A percentile compares a stretch with the other conserved stretches of the same genome.
Conservation (phyloP, 2,797 vertebrate species). For the Vespertilio murinus region DNA sequence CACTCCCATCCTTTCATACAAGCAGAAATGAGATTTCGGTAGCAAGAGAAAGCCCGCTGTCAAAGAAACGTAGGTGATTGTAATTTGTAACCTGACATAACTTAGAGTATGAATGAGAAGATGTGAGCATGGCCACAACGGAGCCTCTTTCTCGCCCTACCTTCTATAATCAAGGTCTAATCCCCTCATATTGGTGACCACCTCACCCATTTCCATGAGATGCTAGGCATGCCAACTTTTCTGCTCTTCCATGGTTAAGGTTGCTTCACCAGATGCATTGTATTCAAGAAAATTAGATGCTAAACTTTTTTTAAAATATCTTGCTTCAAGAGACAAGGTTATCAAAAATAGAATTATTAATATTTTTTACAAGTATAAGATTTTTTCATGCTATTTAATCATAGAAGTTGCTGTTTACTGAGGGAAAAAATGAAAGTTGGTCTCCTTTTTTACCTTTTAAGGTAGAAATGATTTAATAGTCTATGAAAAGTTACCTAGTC, state of each 20-base stretch:
- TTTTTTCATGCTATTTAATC: not conserved
- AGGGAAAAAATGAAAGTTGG: not conserved
- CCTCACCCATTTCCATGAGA: too few species aligned
- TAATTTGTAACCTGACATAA: rapidly evolving
- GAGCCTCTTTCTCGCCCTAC: not conserved
- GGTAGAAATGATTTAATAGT: not conserved
- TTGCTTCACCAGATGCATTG: not conserved
- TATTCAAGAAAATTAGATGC: not conserved
- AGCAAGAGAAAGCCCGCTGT: not conserved
- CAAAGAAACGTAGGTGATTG: not conserved
- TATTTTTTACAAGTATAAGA: not conserved
- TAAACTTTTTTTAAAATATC: not conserved
- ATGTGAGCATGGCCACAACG: rapidly evolving
- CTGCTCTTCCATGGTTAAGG: not conserved
- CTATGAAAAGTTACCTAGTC: not conserved
- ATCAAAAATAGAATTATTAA: not conserved
- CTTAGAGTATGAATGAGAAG: not conserved
- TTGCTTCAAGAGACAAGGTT: not conserved
- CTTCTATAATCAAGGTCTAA: not conserved
- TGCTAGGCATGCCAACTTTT: rapidly evolving
- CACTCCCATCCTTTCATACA: not conserved
- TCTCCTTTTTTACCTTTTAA: not conserved
- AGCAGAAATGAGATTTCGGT: not conserved
- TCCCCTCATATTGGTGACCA: rapidly evolving
- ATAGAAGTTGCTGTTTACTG: not conserved